These are phyloP conservation scores for Tetraneura akinire DNA, from an alignment of 1,140 invertebrate species.

Conservation along the genomic window DNA sequence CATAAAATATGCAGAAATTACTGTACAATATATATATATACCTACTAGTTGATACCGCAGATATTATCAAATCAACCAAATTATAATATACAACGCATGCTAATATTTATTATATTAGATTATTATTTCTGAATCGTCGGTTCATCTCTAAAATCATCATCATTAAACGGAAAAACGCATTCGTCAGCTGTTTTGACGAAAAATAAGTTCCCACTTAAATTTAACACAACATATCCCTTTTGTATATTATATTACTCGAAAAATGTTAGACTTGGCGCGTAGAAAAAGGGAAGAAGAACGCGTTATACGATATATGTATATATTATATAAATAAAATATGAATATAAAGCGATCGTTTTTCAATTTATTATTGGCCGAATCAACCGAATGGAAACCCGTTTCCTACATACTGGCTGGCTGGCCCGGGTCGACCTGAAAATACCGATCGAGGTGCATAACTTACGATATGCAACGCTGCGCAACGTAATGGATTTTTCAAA, in stretches of 20 bases:
- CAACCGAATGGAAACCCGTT: constrained; percentile 7
- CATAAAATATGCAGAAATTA: too few species aligned
- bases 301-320: too few species aligned
- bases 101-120: neutral
- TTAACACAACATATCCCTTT: neutral
- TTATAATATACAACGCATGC: too few species aligned
- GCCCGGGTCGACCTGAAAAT: constrained; percentile 6
- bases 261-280: neutral
- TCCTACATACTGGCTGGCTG: neutral
- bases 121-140: too few species aligned
- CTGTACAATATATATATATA: neutral
- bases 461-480: constrained; percentile 35
- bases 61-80: too few species aligned
- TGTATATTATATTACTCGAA: neutral
- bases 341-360: constrained; percentile 20
- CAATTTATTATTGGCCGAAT: constrained; percentile 15
- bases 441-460: constrained; percentile 35
- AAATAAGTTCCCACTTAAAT: neutral
- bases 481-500: constrained; percentile 38
- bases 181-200: neutral
- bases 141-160: too few species aligned
- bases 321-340: neutral
- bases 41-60: too few species aligned
- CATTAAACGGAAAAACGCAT: too few species aligned
- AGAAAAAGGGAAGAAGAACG: neutral